These are phyloP conservation scores for Rousettus madagascariensis DNA, from an alignment of 2,797 vertebrate genomes.

Conservation along the genomic window DNA sequence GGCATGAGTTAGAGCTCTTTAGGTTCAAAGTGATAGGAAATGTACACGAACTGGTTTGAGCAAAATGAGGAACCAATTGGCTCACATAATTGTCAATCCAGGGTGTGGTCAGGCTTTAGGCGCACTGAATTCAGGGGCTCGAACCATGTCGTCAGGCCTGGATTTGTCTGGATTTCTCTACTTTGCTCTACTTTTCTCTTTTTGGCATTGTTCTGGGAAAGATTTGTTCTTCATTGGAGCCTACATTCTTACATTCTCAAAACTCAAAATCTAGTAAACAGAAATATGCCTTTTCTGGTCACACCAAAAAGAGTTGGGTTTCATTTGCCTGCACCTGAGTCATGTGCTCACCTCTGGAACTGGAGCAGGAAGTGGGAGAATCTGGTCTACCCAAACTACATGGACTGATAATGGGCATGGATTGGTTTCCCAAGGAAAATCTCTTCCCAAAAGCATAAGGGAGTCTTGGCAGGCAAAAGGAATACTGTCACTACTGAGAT, in stretches of 20 bases:
- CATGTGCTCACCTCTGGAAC: not conserved
- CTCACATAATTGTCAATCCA: not conserved
- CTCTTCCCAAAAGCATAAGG: not conserved
- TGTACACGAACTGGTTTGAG: not conserved
- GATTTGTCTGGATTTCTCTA: not conserved
- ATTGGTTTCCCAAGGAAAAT: not conserved
- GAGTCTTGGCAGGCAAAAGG: not conserved
- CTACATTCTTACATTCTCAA: not conserved
- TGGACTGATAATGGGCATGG: not conserved
- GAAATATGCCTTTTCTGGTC: not conserved
- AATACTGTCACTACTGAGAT: not conserved
- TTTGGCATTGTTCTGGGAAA: not conserved
- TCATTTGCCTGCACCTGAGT: not conserved
- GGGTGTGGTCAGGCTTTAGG: not conserved
- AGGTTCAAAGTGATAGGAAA: slow-evolving; percentile 28
- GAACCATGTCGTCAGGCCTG: not conserved
- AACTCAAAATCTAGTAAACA: not conserved
- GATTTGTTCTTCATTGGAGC: not conserved
- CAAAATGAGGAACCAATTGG: not conserved
- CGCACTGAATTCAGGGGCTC: not conserved
- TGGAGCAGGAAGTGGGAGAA: not conserved
- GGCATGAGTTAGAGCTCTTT: not conserved
- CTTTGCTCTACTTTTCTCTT: not conserved
- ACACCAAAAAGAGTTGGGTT: not conserved
- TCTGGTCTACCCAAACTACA: not conserved